Base-by-base conservation (phyloP, 2,888 invertebrate species). In the Agrenia bidenticulata region DNA sequence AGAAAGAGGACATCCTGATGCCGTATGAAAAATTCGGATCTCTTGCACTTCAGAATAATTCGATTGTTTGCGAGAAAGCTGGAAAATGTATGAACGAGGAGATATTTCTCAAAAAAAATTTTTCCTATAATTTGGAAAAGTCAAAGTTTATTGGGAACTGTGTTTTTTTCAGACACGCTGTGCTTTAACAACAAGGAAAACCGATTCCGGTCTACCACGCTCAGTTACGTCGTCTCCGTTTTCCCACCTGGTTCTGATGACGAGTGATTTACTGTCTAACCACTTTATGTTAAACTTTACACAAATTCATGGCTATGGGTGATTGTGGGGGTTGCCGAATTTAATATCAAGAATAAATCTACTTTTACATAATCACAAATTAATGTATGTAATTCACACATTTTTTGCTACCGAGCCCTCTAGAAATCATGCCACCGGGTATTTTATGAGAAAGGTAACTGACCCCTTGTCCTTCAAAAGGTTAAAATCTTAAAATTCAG, bases 141-240 rank as follows among this genome's bases (percentile, higher is more conserved):
- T n/a, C 39, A 39, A 39, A 15, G 39, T 7, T 39, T 39, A 7
- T 39, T 39, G 7, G 7, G 15, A 39, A 39, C 7, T 39, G 39
- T 58, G 27, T 50, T 56, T 26, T 37, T 61, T 66, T 41, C 55
- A 73, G 74, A 74, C 66, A 73, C 74, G 61, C 63, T 73, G 53
- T 72, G 73, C 65, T 73, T 74, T 67, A 74, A 74, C 70, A 74
- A 73, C 66, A 73, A 73, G 61, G 72, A 74, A 59, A 74, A 72
- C 63, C 66, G 70, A 54, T 71, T 74, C 63, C 71, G 74, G 53
- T 72, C 74, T 56, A 66, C 66, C 64, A 70, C 71, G 49, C 64
- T 74, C 53, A 73, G 70, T 62, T 74, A 74, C 61, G 61, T 74
- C 67, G 74, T 74, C 17, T 59, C 60, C 39, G 63, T 73, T 37